A percentile compares a stretch with the other conserved stretches of the same genome.
Evolutionary conservation across 2,797 vertebrate species (phyloP).

Genomic region (Enoplosus armatus): DNA sequence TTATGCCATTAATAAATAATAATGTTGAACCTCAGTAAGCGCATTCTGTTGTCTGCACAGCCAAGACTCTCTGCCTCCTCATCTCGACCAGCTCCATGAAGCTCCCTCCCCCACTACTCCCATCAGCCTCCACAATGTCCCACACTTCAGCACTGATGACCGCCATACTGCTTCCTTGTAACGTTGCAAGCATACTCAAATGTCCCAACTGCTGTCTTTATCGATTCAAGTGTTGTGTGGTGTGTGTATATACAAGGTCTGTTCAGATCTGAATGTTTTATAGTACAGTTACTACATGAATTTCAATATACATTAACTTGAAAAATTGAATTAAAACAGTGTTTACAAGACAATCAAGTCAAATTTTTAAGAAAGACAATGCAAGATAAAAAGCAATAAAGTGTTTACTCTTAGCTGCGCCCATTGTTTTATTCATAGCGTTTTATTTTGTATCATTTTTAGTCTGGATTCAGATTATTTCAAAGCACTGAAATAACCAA

Average conservation of each 20-base stretch:
- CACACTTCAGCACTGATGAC: not conserved
- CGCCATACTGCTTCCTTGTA: not conserved
- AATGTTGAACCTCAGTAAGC: conserved; percentile 19
- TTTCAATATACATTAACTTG: too few relatives aligned
- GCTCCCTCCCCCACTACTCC: not conserved
- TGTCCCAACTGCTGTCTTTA: not conserved
- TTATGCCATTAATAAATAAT: conserved; percentile 54
- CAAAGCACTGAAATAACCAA: too few relatives aligned
- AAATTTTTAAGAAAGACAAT: too few relatives aligned
- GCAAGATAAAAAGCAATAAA: too few relatives aligned
- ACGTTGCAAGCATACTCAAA: not conserved
- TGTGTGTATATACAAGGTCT: not conserved
- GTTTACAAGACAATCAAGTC: too few relatives aligned
- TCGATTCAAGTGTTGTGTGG: not conserved
- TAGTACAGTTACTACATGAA: not conserved
- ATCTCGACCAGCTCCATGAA: not conserved
- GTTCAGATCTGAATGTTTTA: not conserved
- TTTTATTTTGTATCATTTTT: too few relatives aligned
- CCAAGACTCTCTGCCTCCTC: conserved; percentile 18
- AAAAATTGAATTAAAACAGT: too few relatives aligned
- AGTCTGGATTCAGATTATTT: too few relatives aligned
- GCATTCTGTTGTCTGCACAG: conserved; percentile 20
- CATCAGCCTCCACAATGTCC: conserved; percentile 14
- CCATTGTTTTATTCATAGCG: too few relatives aligned
- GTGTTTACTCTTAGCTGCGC: too few relatives aligned